Percentiles rank a stretch among this genome's conserved stretches.
Evolutionary conservation across 2,888 invertebrate species (phyloP).

Genomic region (Capitulum mitella): DNA sequence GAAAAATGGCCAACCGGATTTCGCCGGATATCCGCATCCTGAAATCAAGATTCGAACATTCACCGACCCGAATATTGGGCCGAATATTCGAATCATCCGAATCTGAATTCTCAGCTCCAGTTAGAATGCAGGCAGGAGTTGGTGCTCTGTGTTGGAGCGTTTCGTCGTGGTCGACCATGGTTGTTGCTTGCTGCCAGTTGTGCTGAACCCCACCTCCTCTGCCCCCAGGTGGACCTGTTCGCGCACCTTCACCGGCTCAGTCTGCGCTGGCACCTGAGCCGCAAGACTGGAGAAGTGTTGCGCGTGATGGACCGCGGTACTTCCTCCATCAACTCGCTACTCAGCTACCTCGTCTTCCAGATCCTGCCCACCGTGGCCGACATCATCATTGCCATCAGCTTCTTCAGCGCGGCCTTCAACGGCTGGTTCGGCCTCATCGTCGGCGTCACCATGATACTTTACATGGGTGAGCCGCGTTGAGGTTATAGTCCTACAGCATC

Average conservation of each 20-base stretch:
- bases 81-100: no score
- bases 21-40: no score
- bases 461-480: conserved; percentile 64
- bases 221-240: conserved; percentile 63
- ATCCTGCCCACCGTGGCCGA: conserved; percentile 89
- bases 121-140: no score
- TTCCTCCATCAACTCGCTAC: conserved; percentile 85
- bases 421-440: conserved; percentile 93
- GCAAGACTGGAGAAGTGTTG: conserved; percentile 95
- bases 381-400: conserved; percentile 81
- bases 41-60: no score
- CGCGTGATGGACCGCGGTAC: conserved; percentile 96
- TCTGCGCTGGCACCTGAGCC: conserved; percentile 84
- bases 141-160: no score
- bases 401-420: conserved; percentile 79
- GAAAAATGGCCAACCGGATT: no score
- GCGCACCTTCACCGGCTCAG: conserved; percentile 83
- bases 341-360: conserved; percentile 72
- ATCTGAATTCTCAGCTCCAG: no score
- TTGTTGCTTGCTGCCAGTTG: no score
- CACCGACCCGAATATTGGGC: no score
- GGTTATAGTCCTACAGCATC: no score
- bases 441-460: conserved; percentile 83
- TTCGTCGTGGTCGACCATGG: no score
- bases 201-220: no score